Base-by-base conservation (phyloP, 2,888 invertebrate species). In the Cheilosia grossa region DNA sequence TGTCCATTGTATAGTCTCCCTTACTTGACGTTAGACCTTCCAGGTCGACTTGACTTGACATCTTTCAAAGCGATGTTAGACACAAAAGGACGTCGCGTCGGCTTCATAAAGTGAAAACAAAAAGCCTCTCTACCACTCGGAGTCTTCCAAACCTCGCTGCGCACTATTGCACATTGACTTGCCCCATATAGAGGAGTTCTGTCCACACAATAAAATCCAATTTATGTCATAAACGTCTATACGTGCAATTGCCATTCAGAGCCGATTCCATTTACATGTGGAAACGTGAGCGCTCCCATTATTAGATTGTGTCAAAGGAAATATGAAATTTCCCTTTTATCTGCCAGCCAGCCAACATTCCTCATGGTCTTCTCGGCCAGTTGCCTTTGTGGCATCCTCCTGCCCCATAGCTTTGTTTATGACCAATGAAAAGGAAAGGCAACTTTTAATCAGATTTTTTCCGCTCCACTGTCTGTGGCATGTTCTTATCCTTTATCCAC, bases 311-410 rank as follows among this genome's bases (percentile, higher is more conserved):
- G 58, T 66, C 70, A 69, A 64, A 59, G 64, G 37, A 81, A 77
- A 77, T 77, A 77, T 82, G 58, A 82, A 82, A 66, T 82, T 82
- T 82, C 82, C 82, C 78, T 82, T 82, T 82, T 72, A 82, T 47
- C 53, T 10, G 59, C 21, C 1, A 78, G 59, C 13, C 72, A 51
- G 33, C 72, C 66, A 73, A 51, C 67, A 73, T 79, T 53, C 73
- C 53, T 64, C 42, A 7, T 37, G 6, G 10, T 37, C n/a, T 6
- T 13, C 24, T 54, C 58, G 44, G 67, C 42, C 42, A 17, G 40
- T 17, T 40, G 66, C 54, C 67, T 40, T 53, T 54, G 54, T 44
- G 54, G 54, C 54, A 67, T 24, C 54, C 27, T 53, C 54, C 42
- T 54, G 37, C 13, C 37, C 37, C 33, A 24, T 27, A 33, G n/a